Conservation (phyloP, 2,797 vertebrate genomes). For the Sternarchorhynchus goeldii region DNA sequence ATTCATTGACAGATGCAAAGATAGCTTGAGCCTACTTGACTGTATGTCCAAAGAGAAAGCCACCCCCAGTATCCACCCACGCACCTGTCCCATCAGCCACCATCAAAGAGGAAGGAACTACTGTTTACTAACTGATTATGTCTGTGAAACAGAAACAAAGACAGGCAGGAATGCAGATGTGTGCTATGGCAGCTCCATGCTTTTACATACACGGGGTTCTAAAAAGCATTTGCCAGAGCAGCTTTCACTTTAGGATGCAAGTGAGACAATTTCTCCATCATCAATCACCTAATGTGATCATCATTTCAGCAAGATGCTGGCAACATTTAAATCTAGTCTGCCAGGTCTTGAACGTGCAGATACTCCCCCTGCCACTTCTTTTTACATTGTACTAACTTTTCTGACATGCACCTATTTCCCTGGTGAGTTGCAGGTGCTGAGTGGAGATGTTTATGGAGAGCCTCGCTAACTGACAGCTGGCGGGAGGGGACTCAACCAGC, state of each 20-base stretch:
- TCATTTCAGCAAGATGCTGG: slow-evolving; percentile 41
- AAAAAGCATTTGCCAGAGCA: slow-evolving; percentile 21
- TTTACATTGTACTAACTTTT: slow-evolving; percentile 55
- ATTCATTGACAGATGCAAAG: slow-evolving; percentile 66
- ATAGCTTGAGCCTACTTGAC: slow-evolving; percentile 51
- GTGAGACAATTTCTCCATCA: slow-evolving; percentile 10
- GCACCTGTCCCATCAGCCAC: slow-evolving; percentile 46
- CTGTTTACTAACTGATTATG: slow-evolving; percentile 41
- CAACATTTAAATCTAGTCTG: slow-evolving; percentile 36
- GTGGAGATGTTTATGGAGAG: slow-evolving; percentile 77
- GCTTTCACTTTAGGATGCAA: slow-evolving; percentile 31
- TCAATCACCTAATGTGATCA: slow-evolving; percentile 45
- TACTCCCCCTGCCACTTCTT: slow-evolving; percentile 41
- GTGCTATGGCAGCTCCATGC: slow-evolving; percentile 36
- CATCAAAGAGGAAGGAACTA: slow-evolving; percentile 42
- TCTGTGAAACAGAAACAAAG: slow-evolving; percentile 20
- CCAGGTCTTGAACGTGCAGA: slow-evolving; percentile 22
- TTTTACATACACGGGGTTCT: slow-evolving; percentile 18
- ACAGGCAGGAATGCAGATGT: slow-evolving; percentile 26
- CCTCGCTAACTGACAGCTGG: slow-evolving; percentile 81
- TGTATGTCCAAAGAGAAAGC: slow-evolving; percentile 66
- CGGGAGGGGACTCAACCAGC: slow-evolving; percentile 79
- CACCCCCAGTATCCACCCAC: slow-evolving; percentile 59
- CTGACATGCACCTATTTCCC: slow-evolving; percentile 76
- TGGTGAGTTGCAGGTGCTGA: slow-evolving; percentile 81